A percentile compares a stretch with the other conserved stretches of the same genome.
These are phyloP conservation scores for Sarcophaga carnaria DNA, from an alignment of 2,888 invertebrate genomes.

Conservation along the genomic window DNA sequence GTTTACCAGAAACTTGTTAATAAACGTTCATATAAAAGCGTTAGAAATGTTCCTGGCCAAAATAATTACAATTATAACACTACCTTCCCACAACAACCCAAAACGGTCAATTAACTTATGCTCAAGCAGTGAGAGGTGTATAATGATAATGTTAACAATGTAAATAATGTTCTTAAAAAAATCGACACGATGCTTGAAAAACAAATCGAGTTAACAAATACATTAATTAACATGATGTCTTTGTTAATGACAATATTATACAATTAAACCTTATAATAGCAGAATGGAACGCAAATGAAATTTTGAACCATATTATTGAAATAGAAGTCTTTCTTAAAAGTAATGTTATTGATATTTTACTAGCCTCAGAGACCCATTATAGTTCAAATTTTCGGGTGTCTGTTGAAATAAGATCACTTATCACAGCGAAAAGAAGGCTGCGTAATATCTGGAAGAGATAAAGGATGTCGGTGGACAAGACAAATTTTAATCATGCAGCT, in stretches of 20 bases:
- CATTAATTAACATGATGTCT: constrained; percentile 28
- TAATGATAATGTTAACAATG: constrained; percentile 9
- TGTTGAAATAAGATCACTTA: too few relatives aligned
- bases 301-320: constrained; percentile 17
- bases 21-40: constrained; percentile 2
- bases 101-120: not conserved
- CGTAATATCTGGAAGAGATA: too few relatives aligned
- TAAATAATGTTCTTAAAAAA: constrained; percentile 19
- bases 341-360: constrained; percentile 20
- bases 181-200: constrained; percentile 23
- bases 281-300: constrained; percentile 18
- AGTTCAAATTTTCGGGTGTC: not conserved
- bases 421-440: too few relatives aligned
- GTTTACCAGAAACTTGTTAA: not conserved
- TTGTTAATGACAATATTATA: not conserved
- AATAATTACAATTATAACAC: not conserved
- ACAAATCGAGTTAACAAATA: constrained; percentile 43
- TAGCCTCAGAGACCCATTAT: constrained; percentile 27
- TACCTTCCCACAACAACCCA: not conserved
- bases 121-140: not conserved
- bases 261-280: too few relatives aligned
- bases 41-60: not conserved
- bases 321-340: constrained; percentile 4
- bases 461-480: too few relatives aligned
- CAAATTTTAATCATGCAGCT: too few relatives aligned